These are phyloP conservation scores for Spea multiplicata DNA, from an alignment of 2,113 vertebrate genomes.

Conservation along the genomic window DNA sequence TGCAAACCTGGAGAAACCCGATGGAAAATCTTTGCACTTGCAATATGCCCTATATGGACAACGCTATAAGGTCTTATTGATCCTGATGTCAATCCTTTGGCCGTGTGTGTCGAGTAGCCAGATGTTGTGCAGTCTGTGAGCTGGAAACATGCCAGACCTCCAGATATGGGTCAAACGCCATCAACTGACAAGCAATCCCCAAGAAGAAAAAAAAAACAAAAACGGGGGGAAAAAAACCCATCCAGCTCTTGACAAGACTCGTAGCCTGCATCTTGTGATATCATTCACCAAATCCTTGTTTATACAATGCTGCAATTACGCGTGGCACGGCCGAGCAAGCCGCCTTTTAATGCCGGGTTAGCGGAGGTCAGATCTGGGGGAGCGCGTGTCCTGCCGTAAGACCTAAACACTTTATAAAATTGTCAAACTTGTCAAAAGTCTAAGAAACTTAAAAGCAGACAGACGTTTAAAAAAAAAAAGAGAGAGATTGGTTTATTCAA, in stretches of 20 bases:
- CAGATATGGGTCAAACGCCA: slow-evolving; percentile 28
- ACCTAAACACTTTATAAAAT: slow-evolving; percentile 47
- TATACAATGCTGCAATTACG: slow-evolving; percentile 44
- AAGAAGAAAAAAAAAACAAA: slow-evolving; percentile 7
- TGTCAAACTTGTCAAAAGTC: slow-evolving; percentile 37
- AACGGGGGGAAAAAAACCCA: background rate
- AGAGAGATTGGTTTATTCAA: slow-evolving; percentile 26
- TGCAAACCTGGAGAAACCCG: slow-evolving; percentile 5
- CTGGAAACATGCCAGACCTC: slow-evolving; percentile 39
- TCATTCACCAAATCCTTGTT: slow-evolving; percentile 40
- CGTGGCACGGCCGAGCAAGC: slow-evolving; percentile 28
- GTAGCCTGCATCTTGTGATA: background rate
- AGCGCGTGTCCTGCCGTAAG: slow-evolving; percentile 22
- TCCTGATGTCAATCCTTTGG: slow-evolving; percentile 32
- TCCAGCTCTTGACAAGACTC: slow-evolving; percentile 20
- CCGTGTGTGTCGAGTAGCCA: slow-evolving; percentile 37
- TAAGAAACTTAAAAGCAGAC: slow-evolving; percentile 40
- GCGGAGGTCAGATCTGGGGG: slow-evolving; percentile 31
- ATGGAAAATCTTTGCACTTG: slow-evolving; percentile 9
- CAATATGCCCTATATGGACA: slow-evolving; percentile 46
- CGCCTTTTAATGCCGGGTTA: slow-evolving; percentile 42
- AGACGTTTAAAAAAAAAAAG: slow-evolving; percentile 24
- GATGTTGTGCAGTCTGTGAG: slow-evolving; percentile 38
- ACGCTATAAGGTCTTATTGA: slow-evolving; percentile 36
- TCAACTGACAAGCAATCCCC: slow-evolving; percentile 25